Conservation (phyloP, 1,140 invertebrate species). For the Apis mellifera region DNA sequence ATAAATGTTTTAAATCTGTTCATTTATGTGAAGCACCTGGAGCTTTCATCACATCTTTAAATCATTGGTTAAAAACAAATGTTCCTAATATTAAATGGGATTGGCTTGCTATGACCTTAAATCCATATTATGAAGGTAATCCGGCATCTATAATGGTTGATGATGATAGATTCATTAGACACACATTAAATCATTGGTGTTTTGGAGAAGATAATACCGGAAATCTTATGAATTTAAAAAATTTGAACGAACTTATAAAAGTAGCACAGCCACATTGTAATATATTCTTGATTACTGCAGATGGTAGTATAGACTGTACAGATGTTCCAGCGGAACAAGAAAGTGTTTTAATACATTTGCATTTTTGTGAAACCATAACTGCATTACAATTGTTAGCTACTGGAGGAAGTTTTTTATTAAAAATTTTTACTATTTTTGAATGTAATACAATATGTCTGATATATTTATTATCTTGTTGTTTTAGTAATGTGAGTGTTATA, state of each 20-base stretch:
- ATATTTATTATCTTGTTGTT: constrained; percentile 90
- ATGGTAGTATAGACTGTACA: constrained; percentile 95
- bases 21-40: constrained; percentile 98
- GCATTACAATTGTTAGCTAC: constrained; percentile 87
- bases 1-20: constrained; percentile 84
- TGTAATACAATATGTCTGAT: constrained; percentile 89
- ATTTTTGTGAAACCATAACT: constrained; percentile 91
- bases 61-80: constrained; percentile 89
- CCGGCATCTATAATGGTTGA: constrained; percentile 87
- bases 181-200: constrained; percentile 90
- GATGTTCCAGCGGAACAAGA: constrained; percentile 94
- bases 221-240: constrained; percentile 87
- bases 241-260: constrained; percentile 84
- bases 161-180: constrained; percentile 92
- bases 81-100: constrained; percentile 85
- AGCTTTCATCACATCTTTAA: constrained; percentile 93
- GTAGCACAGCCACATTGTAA: constrained; percentile 73
- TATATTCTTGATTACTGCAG: constrained; percentile 90
- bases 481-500: constrained; percentile 87
- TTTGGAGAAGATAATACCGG: constrained; percentile 94
- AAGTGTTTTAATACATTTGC: constrained; percentile 86
- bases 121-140: constrained; percentile 96
- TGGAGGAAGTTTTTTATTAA: constrained; percentile 92
- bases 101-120: constrained; percentile 93
- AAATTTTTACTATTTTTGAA: constrained; percentile 96